Conservation (phyloP, 1,140 invertebrate genomes). For the Eupeodes corollae region DNA sequence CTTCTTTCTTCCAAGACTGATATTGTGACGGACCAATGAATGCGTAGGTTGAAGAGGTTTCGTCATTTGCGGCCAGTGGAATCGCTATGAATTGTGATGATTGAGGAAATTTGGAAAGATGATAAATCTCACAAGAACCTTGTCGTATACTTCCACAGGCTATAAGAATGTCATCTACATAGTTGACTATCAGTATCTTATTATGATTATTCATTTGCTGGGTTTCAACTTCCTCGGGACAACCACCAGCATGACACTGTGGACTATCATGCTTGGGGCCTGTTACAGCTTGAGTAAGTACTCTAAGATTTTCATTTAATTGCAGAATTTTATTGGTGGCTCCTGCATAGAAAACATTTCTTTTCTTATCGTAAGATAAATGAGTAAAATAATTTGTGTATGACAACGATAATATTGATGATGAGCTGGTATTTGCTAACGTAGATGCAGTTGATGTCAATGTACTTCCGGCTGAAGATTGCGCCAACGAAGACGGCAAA, state of each 20-base stretch:
- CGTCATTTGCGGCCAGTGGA: conserved; percentile 84
- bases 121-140: conserved; percentile 79
- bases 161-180: conserved; percentile 63
- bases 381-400: conserved; percentile 41
- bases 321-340: conserved; percentile 77
- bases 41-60: conserved; percentile 80
- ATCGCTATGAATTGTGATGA: conserved; percentile 58
- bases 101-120: conserved; percentile 66
- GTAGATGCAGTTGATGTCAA: conserved; percentile 8
- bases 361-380: conserved; percentile 40
- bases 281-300: conserved; percentile 54
- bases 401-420: background rate
- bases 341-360: conserved; percentile 62
- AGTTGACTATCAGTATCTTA: conserved; percentile 82
- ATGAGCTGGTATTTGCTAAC: conserved; percentile 10
- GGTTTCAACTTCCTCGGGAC: conserved; percentile 54
- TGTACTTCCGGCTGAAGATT: background rate
- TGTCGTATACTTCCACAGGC: conserved; percentile 79
- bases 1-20: conserved; percentile 57
- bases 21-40: conserved; percentile 88
- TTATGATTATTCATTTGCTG: conserved; percentile 74
- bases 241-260: conserved; percentile 76
- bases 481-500: conserved; percentile 10
- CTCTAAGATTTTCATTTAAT: conserved; percentile 57
- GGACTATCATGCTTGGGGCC: conserved; percentile 75